These are phyloP conservation scores for Mungos mungo DNA, from an alignment of 2,113 vertebrate genomes.

Conservation along the genomic window DNA sequence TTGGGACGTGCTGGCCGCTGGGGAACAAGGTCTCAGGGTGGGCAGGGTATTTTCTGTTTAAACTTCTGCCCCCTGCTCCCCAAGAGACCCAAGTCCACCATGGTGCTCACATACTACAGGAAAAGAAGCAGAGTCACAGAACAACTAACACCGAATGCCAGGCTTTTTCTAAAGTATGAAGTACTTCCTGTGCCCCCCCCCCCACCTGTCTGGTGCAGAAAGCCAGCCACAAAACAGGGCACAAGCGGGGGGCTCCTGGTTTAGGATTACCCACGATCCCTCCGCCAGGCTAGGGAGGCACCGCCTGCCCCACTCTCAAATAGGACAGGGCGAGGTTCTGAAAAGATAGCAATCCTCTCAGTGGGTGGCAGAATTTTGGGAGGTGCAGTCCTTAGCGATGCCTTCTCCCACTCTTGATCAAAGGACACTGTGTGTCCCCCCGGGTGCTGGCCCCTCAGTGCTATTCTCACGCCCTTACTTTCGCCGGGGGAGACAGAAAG, in stretches of 20 bases:
- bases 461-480: accelerated
- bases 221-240: not conserved
- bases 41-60: not conserved
- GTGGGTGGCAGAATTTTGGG: not conserved
- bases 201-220: not conserved
- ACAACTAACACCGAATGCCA: too few species aligned
- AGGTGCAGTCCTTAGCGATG: accelerated
- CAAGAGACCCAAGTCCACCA: not conserved
- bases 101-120: not conserved
- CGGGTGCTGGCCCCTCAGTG: accelerated
- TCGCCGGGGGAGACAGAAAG: not conserved
- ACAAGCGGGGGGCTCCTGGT: accelerated
- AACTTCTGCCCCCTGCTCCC: not conserved
- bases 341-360: not conserved
- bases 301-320: not conserved
- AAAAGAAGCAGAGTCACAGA: too few species aligned
- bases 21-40: not conserved
- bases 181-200: not conserved
- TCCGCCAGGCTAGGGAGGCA: not conserved
- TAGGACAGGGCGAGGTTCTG: too few species aligned
- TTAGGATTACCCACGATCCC: accelerated
- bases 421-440: not conserved
- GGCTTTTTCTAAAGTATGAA: not conserved
- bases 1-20: accelerated
- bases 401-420: not conserved